These are phyloP conservation scores for Fregetta grallaria DNA, from an alignment of 2,113 vertebrate genomes.

Conservation along the genomic window DNA sequence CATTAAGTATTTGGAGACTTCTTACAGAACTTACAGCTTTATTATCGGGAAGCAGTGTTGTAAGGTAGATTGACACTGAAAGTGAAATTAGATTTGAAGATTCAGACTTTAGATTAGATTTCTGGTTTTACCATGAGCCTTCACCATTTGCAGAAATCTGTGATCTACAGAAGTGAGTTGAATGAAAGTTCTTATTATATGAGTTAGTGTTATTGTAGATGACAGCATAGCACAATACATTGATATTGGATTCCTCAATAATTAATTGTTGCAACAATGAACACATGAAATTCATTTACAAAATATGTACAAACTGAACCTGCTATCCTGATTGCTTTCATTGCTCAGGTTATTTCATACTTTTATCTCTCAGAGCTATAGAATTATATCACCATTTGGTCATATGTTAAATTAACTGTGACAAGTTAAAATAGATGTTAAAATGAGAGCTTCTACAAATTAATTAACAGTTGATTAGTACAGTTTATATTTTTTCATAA, in stretches of 20 bases:
- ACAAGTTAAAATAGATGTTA: slow-evolving; percentile 21
- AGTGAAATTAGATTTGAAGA: neutral
- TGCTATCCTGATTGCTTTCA: neutral
- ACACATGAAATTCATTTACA: slow-evolving; percentile 35
- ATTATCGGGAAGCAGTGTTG: neutral
- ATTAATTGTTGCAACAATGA: slow-evolving; percentile 61
- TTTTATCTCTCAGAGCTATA: neutral
- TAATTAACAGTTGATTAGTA: neutral
- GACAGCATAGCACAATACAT: neutral
- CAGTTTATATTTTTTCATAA: neutral
- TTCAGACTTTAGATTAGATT: neutral
- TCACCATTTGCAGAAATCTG: neutral
- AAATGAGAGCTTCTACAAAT: neutral
- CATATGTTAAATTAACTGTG: neutral
- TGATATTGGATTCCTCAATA: slow-evolving; percentile 61
- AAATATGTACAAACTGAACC: slow-evolving; percentile 54
- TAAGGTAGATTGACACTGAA: neutral
- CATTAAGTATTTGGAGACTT: neutral
- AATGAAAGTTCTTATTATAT: neutral
- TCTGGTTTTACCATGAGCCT: neutral
- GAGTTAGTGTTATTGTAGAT: neutral
- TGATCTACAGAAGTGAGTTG: neutral
- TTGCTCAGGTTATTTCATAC: neutral
- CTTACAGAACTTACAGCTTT: neutral
- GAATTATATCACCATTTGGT: neutral